Conservation (phyloP, 2,797 vertebrate genomes). For the Garrulus glandarius region DNA sequence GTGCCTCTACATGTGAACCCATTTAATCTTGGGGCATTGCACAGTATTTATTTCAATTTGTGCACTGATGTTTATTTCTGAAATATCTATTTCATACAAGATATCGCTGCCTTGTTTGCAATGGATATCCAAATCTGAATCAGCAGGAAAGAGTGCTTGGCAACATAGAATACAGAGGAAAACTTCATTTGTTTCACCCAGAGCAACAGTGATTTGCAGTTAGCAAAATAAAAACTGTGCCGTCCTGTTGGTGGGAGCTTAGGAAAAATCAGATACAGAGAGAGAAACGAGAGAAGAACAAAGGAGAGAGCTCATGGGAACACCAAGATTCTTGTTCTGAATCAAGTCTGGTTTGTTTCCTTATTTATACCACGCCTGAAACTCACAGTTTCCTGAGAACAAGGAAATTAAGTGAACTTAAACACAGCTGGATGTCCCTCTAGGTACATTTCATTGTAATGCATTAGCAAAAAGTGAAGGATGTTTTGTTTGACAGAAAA, state of each 20-base stretch:
- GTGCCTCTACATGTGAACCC: rapidly evolving
- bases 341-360: not conserved
- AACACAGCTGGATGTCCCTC: not conserved
- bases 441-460: not conserved
- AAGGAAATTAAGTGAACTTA: not conserved
- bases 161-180: not conserved
- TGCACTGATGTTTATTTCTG: not conserved
- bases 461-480: not conserved
- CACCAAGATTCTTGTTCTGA: not conserved
- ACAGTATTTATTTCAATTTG: not conserved
- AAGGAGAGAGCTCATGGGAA: not conserved
- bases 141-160: not conserved
- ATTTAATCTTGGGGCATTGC: not conserved
- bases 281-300: not conserved
- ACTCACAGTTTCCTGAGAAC: not conserved
- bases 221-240: not conserved
- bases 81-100: not conserved
- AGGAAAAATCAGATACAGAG: not conserved
- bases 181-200: not conserved
- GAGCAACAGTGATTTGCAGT: not conserved
- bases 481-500: slow-evolving; percentile 17
- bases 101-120: not conserved
- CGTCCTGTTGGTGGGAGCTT: not conserved
- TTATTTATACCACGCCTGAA: not conserved
- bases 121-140: not conserved